phyloP scores from a whole-genome alignment of 2,888 invertebrate species.

The Temnothorax rugatulus region DNA sequence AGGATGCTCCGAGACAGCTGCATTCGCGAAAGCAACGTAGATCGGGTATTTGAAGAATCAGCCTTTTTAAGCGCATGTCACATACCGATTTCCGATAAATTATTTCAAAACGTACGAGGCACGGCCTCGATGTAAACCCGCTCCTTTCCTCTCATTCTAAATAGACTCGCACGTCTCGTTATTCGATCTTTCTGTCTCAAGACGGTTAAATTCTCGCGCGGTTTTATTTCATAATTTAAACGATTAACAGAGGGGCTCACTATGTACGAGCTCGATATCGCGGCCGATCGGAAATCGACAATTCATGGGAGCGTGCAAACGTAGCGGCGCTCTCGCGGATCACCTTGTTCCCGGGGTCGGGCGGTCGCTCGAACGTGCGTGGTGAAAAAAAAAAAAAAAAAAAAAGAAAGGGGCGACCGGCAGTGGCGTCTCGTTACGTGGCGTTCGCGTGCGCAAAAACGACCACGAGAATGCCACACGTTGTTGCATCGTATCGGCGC shows the following conservation, averaged over 20 bases:
- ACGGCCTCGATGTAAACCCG: neutral
- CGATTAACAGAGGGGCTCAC: neutral
- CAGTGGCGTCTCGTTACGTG: slow-evolving; percentile 63
- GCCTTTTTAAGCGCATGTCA: neutral
- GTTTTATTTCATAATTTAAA: neutral
- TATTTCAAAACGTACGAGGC: neutral
- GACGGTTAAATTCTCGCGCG: neutral
- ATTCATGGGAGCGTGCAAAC: neutral
- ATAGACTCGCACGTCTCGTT: neutral
- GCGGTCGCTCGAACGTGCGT: neutral
- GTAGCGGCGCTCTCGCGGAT: neutral
- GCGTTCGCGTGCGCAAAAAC: slow-evolving; percentile 66
- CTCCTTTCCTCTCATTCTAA: neutral
- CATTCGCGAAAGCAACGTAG: neutral
- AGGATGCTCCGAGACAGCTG: neutral
- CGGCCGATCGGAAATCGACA: slow-evolving; percentile 14
- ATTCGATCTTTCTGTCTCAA: neutral
- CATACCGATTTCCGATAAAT: neutral
- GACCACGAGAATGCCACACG: slow-evolving; percentile 51
- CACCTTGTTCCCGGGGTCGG: neutral
- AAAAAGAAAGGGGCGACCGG: slow-evolving; percentile 31
- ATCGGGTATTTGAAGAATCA: neutral
- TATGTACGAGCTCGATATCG: neutral
- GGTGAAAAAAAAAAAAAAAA: slow-evolving; percentile 1
- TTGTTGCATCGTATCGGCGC: slow-evolving; percentile 21